phyloP scores from a whole-genome alignment of 2,888 invertebrate species.

The Agriopis leucophaearia region DNA sequence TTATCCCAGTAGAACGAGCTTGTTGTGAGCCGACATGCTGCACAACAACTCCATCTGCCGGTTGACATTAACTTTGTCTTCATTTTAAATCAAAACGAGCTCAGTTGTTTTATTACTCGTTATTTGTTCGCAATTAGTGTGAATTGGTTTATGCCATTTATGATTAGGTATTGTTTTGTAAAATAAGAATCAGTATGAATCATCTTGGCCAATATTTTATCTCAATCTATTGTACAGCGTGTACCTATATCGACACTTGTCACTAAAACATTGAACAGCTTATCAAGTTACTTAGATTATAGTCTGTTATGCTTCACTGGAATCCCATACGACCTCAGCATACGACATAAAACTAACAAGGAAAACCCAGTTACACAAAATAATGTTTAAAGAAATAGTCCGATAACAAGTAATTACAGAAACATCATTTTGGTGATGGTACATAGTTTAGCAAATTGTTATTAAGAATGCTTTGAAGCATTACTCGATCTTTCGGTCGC shows the following conservation, averaged over 20 bases:
- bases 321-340: constrained; percentile 2
- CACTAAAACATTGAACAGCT: constrained; percentile 7
- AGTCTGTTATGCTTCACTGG: constrained; percentile 4
- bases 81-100: background rate
- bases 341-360: constrained; percentile 5
- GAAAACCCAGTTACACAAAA: constrained; percentile 7
- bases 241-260: background rate
- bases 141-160: background rate
- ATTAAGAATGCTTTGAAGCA: too few species aligned
- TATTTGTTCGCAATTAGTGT: background rate
- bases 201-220: background rate
- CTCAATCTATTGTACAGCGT: background rate
- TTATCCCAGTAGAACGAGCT: too few species aligned
- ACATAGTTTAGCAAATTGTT: too few species aligned
- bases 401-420: background rate
- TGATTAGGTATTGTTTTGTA: background rate
- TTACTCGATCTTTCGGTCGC: too few species aligned
- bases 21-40: too few species aligned
- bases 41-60: too few species aligned
- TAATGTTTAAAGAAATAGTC: background rate
- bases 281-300: constrained; percentile 14
- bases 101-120: background rate
- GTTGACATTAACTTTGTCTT: background rate
- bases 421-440: too few species aligned
- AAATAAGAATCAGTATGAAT: constrained; percentile 14